Conservation (phyloP, 2,888 invertebrate species). For the Aphidoletes aphidimyza region DNA sequence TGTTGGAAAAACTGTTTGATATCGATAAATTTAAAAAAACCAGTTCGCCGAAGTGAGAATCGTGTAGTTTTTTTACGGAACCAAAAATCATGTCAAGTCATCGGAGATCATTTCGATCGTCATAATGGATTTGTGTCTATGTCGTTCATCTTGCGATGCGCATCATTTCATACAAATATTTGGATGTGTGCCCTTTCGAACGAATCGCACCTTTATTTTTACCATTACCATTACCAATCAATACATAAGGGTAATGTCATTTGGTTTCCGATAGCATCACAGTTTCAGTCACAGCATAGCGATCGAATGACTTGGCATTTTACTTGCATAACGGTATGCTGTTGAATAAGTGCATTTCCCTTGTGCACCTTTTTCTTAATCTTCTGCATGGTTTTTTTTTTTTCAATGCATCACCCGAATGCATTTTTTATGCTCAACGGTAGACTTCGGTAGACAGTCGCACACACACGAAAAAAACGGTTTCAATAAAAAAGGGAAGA, state of each 20-base stretch:
- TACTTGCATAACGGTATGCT: conserved; percentile 1
- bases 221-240: conserved; percentile 10
- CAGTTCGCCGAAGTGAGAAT: too few species aligned
- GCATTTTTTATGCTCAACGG: conserved; percentile 4
- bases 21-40: background rate
- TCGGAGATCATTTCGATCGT: conserved; percentile 35
- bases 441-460: background rate
- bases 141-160: background rate
- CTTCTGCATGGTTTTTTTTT: background rate
- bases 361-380: conserved; percentile 11
- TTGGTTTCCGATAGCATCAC: conserved; percentile 29
- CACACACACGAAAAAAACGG: background rate
- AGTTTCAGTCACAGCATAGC: background rate
- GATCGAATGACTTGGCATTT: conserved; percentile 2
- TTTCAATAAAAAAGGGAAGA: background rate
- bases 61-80: background rate
- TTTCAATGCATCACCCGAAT: background rate
- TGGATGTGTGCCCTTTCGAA: conserved; percentile 16
- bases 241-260: conserved; percentile 44
- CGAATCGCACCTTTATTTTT: background rate
- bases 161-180: conserved; percentile 38
- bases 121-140: conserved; percentile 10
- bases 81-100: conserved; percentile 27
- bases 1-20: background rate
- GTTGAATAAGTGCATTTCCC: conserved; percentile 11